These are phyloP conservation scores for Ochropleura leucogaster DNA, from an alignment of 2,888 invertebrate genomes.

Conservation along the genomic window DNA sequence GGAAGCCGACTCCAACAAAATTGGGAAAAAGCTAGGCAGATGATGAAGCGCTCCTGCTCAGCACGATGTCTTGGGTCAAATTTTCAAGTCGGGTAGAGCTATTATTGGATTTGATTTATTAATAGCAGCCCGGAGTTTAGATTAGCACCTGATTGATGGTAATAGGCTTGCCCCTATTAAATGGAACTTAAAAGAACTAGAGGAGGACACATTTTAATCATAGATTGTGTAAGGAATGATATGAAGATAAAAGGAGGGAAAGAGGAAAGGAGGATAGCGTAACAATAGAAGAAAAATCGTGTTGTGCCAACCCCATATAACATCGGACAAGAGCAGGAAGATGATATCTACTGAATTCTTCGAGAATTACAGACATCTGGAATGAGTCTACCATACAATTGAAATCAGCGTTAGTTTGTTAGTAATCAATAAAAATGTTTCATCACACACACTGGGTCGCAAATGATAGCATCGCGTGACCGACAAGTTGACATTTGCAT, in stretches of 20 bases:
- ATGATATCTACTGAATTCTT: background rate
- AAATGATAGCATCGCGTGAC: slow-evolving; percentile 73
- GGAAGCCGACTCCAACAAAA: too few species aligned
- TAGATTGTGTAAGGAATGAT: too few species aligned
- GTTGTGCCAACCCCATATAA: too few species aligned
- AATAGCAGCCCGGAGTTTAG: slow-evolving; percentile 1
- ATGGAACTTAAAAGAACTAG: too few species aligned
- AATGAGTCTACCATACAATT: slow-evolving; percentile 44
- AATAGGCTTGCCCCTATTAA: background rate
- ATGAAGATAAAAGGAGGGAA: too few species aligned
- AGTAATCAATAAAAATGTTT: slow-evolving; percentile 67
- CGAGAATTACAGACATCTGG: slow-evolving; percentile 6
- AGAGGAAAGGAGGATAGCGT: too few species aligned
- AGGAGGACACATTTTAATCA: too few species aligned
- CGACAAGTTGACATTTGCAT: slow-evolving; percentile 78
- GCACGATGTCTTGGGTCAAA: background rate
- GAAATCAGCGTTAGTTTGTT: slow-evolving; percentile 50
- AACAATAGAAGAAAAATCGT: too few species aligned
- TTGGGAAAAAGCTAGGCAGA: too few species aligned
- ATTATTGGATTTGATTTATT: background rate
- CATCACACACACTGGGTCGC: slow-evolving; percentile 51
- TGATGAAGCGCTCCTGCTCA: background rate
- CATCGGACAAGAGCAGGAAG: too few species aligned
- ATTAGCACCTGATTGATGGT: background rate
- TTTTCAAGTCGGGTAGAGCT: background rate